Conservation (phyloP, 2,888 invertebrate genomes). For the Smittia aterrima region DNA sequence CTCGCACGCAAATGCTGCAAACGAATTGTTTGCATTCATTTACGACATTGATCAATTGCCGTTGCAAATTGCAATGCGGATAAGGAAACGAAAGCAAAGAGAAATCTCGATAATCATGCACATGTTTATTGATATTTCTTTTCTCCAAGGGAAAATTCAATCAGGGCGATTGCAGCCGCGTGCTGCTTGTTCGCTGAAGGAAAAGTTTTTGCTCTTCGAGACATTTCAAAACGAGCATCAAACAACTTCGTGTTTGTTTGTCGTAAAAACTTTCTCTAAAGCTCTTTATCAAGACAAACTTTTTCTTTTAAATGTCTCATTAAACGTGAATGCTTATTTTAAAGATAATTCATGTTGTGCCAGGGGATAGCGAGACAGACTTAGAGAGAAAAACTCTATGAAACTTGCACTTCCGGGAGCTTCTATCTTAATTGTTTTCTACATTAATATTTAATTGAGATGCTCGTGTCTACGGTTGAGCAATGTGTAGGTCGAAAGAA, state of each 20-base stretch:
- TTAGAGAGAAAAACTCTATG: too few relatives aligned
- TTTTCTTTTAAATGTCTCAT: not conserved
- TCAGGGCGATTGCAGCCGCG: not conserved
- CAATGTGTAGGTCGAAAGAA: too few relatives aligned
- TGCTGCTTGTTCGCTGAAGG: not conserved
- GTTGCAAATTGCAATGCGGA: not conserved
- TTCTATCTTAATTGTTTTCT: not conserved
- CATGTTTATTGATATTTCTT: not conserved
- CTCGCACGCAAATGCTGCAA: slow-evolving; percentile 5
- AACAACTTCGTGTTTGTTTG: slow-evolving; percentile 3
- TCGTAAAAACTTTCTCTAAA: not conserved
- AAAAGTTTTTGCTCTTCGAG: not conserved
- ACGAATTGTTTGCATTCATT: not conserved
- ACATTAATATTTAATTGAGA: not conserved
- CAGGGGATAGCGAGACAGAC: too few relatives aligned
- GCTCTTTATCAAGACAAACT: not conserved
- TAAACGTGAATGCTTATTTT: not conserved
- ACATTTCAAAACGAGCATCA: not conserved
- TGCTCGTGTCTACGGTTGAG: not conserved
- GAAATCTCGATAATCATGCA: not conserved
- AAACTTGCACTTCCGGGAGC: too few relatives aligned
- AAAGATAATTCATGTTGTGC: too few relatives aligned
- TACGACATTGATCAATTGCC: not conserved
- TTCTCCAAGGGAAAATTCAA: not conserved
- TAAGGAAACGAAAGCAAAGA: not conserved